Conservation (phyloP, 64 coral and sea anemone genomes). For the Trachythela sp. region DNA sequence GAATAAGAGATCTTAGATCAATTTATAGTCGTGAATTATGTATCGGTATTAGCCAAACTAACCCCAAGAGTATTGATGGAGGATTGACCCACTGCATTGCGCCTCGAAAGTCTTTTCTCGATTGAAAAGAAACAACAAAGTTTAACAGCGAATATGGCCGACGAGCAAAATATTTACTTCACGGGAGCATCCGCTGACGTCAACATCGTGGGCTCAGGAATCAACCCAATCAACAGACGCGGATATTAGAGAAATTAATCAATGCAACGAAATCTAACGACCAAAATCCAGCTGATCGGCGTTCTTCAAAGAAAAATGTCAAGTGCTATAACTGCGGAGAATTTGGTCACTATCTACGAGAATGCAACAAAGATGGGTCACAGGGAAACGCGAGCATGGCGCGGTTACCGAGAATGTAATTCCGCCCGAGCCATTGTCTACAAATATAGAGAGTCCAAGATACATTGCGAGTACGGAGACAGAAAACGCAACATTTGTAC, state of each 20-base stretch:
- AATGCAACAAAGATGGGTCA: background rate
- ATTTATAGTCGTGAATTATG: background rate
- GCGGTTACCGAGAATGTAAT: background rate
- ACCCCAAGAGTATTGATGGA: background rate
- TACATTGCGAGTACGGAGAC: background rate
- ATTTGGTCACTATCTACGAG: background rate
- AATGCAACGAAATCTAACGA: background rate
- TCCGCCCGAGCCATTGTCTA: background rate
- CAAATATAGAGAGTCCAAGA: background rate
- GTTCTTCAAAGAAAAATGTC: background rate
- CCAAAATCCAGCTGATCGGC: background rate
- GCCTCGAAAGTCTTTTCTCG: slow-evolving; percentile 1
- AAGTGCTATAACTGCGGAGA: background rate
- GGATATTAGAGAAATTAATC: background rate
- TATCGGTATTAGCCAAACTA: background rate
- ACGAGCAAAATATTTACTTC: background rate
- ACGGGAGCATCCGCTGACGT: background rate
- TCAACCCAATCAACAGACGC: background rate
- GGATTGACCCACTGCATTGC: background rate
- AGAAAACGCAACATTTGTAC: background rate
- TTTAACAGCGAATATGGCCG: background rate
- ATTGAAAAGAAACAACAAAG: background rate
- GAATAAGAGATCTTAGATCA: background rate
- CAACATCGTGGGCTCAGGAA: background rate
- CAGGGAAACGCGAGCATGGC: slow-evolving; percentile 5